Conservation (phyloP, 2,888 invertebrate species). For the Noctuana brunneofusca region DNA sequence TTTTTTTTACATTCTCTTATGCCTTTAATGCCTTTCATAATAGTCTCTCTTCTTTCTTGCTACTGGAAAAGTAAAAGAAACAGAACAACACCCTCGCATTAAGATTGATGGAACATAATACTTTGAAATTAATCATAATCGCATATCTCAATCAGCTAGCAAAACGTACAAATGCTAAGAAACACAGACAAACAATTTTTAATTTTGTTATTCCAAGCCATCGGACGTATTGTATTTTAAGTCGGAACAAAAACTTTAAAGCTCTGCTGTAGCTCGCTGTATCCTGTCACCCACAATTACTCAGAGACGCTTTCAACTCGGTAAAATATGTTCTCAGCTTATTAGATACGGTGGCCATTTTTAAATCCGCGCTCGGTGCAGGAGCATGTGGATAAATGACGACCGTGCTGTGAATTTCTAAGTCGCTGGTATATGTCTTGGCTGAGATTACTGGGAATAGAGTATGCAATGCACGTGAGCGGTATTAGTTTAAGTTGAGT, state of each 20-base stretch:
- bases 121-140: too few relatives aligned
- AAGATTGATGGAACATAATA: too few relatives aligned
- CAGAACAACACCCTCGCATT: too few relatives aligned
- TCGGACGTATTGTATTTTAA: not conserved
- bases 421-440: slow-evolving; percentile 13
- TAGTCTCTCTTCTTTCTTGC: too few relatives aligned
- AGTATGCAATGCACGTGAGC: slow-evolving; percentile 22
- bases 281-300: slow-evolving; percentile 19
- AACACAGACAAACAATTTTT: too few relatives aligned
- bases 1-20: too few relatives aligned
- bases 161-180: too few relatives aligned
- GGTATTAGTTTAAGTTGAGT: slow-evolving; percentile 1
- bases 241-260: not conserved
- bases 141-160: too few relatives aligned
- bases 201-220: too few relatives aligned
- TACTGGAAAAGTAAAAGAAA: too few relatives aligned
- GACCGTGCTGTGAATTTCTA: slow-evolving; percentile 25
- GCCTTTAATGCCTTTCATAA: too few relatives aligned
- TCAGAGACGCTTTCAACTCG: slow-evolving; percentile 14
- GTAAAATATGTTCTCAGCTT: slow-evolving; percentile 16
- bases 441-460: slow-evolving; percentile 10
- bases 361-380: slow-evolving; percentile 28
- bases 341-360: slow-evolving; percentile 26
- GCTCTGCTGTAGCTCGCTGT: not conserved
- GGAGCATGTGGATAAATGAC: slow-evolving; percentile 23